Conservation (phyloP, 1,140 invertebrate species). For the Magallana ariakensis region DNA sequence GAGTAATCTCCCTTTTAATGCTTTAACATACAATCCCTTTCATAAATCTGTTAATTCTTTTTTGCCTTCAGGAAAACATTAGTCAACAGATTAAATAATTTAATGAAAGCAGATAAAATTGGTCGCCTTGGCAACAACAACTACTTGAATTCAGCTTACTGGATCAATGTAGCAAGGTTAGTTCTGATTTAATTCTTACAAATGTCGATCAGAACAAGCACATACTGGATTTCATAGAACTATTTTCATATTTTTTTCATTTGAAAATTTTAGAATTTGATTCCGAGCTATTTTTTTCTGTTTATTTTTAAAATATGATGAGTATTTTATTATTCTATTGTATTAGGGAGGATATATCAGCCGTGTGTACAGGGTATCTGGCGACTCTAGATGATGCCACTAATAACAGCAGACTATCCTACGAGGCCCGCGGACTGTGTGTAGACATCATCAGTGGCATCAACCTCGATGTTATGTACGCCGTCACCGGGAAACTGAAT, state of each 20-base stretch:
- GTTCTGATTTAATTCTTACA: neutral
- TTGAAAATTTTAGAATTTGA: too few relatives aligned
- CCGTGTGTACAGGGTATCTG: neutral
- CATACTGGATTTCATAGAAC: too few relatives aligned
- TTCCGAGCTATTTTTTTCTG: too few relatives aligned
- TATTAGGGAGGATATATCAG: constrained; percentile 5
- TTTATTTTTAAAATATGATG: too few relatives aligned
- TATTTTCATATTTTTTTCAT: too few relatives aligned
- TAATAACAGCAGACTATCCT: constrained; percentile 41
- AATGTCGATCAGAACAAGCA: too few relatives aligned
- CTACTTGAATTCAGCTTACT: constrained; percentile 38
- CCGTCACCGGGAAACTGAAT: constrained; percentile 46
- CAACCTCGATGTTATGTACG: constrained; percentile 61
- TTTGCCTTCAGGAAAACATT: constrained; percentile 51
- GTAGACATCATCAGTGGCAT: constrained; percentile 54
- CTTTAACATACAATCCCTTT: too few relatives aligned
- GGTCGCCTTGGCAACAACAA: constrained; percentile 56
- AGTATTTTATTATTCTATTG: neutral
- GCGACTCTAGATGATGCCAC: neutral
- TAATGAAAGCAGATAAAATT: constrained; percentile 57
- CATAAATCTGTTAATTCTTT: neutral
- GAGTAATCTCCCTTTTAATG: too few relatives aligned
- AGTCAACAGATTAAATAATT: constrained; percentile 55
- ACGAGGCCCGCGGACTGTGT: constrained; percentile 51
- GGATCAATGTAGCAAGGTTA: constrained; percentile 56